Conservation (phyloP, 2,113 vertebrate species). For the Spizaetus ornatus region DNA sequence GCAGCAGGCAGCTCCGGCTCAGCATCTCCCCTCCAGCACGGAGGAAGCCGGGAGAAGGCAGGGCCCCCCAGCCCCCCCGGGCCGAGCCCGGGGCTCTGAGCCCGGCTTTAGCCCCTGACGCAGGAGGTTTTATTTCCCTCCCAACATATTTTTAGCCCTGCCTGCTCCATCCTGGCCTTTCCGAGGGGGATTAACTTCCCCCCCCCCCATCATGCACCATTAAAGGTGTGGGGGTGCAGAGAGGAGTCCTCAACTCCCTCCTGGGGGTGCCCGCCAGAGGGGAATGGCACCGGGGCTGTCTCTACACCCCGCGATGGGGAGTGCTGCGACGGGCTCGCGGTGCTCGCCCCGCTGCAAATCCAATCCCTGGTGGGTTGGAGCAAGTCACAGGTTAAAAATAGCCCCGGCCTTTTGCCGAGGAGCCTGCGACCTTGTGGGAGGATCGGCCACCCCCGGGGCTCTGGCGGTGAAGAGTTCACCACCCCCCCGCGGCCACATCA, state of each 20-base stretch:
- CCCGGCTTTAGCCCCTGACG: not conserved
- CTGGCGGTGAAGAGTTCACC: not conserved
- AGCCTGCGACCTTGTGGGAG: not conserved
- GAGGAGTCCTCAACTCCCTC: not conserved
- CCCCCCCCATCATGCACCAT: not conserved
- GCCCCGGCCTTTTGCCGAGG: not conserved
- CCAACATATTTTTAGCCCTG: conserved; percentile 19
- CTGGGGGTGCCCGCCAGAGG: fast-evolving
- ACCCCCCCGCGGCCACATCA: not conserved
- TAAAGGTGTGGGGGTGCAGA: not conserved
- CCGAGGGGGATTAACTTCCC: not conserved
- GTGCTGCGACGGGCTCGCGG: fast-evolving
- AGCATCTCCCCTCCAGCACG: not conserved
- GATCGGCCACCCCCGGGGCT: not conserved
- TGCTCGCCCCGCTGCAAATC: not conserved
- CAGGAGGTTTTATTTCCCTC: conserved; percentile 44
- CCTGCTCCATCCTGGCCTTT: not conserved
- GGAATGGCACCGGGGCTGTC: fast-evolving
- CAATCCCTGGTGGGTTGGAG: not conserved
- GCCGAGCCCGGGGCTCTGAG: not conserved
- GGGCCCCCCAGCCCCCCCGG: too few relatives aligned
- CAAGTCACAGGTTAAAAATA: conserved; percentile 32
- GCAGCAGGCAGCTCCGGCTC: not conserved
- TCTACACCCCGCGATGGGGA: not conserved
- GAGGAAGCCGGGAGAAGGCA: not conserved